These are phyloP conservation scores for Troglohyphantes excavatus DNA, from an alignment of 2,888 invertebrate genomes.

Conservation along the genomic window DNA sequence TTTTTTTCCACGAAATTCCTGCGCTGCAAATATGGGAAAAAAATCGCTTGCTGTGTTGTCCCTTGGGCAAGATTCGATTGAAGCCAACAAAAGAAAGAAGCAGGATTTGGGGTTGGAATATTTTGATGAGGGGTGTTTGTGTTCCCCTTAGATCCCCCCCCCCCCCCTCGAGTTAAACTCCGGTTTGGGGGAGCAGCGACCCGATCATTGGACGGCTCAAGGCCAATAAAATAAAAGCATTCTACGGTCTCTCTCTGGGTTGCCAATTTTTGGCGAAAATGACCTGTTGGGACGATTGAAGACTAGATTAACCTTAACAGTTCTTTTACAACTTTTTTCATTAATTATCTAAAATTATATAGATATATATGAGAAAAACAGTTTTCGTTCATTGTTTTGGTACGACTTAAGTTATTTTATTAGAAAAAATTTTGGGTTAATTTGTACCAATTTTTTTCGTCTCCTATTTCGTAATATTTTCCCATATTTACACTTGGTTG, in stretches of 20 bases:
- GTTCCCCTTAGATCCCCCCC: conserved; percentile 1
- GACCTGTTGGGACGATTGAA: background rate
- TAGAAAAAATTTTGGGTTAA: no score
- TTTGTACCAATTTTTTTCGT: no score
- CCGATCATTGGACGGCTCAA: conserved; percentile 48
- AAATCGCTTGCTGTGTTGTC: background rate
- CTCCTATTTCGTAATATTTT: no score
- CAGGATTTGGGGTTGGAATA: background rate
- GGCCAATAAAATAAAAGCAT: conserved; percentile 67
- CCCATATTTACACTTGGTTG: no score
- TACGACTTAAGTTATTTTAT: no score
- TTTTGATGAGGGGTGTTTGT: conserved; percentile 4
- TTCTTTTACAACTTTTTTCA: no score
- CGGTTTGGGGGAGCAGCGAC: conserved; percentile 18
- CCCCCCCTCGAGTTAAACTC: background rate
- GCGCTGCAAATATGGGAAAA: background rate
- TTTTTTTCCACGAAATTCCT: background rate
- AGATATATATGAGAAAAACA: no score
- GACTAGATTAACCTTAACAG: background rate
- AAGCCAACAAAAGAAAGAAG: background rate
- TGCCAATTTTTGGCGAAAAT: conserved; percentile 38
- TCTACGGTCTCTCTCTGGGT: background rate
- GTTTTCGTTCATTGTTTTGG: no score
- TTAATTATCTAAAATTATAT: no score
- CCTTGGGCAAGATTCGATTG: background rate